Conservation (phyloP, 2,888 invertebrate species). For the Amiota minor region DNA sequence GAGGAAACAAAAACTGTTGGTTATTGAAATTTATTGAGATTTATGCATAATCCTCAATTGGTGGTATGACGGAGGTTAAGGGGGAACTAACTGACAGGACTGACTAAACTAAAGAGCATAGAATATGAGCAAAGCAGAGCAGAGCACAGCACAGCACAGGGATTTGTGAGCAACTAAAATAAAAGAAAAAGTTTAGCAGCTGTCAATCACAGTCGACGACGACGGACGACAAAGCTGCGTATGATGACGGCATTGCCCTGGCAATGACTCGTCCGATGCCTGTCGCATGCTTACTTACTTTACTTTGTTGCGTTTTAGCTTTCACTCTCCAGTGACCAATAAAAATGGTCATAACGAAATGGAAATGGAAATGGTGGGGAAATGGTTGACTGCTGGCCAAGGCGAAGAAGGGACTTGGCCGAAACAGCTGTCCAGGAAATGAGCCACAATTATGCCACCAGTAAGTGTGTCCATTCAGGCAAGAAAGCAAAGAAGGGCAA, state of each 20-base stretch:
- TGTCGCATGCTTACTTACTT: not conserved
- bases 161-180: no score
- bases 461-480: constrained; percentile 47
- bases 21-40: constrained; percentile 67
- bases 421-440: constrained; percentile 66
- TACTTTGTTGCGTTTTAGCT: constrained; percentile 8
- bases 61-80: not conserved
- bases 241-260: not conserved
- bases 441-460: constrained; percentile 69
- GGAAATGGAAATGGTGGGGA: constrained; percentile 5
- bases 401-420: constrained; percentile 47
- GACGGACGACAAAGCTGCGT: not conserved
- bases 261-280: not conserved
- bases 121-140: constrained; percentile 25
- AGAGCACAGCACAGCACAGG: not conserved
- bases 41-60: constrained; percentile 61
- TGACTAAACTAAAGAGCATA: not conserved
- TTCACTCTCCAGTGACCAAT: constrained; percentile 60
- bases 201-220: constrained; percentile 57
- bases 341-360: constrained; percentile 46
- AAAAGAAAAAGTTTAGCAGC: constrained; percentile 54
- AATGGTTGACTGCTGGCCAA: not conserved
- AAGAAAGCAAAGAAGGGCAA: not conserved
- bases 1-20: constrained; percentile 43
- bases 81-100: not conserved